Evolutionary conservation across 92 coral and sea anemone species (phyloP), one percentile per base, ranked within the genome.

Genomic region (Umimayanthus kanabou): DNA sequence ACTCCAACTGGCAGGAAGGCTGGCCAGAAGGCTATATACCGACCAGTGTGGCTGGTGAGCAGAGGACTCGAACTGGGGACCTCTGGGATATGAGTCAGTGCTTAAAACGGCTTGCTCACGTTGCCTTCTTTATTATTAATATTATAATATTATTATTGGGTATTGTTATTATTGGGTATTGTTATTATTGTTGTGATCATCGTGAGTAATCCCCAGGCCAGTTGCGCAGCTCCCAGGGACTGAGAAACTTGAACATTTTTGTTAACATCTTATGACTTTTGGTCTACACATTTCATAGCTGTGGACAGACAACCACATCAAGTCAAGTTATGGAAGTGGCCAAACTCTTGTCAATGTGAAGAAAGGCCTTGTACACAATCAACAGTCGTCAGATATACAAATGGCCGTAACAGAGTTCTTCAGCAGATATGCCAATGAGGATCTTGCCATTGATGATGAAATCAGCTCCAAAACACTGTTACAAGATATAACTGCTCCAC

Each of bases 401-500:
- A 64, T 90, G 57, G 9, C 85, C 3, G 33, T 77, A 18, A 23
- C 70, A 50, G 93, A 87, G 45, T 90, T 90, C 85, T 67, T 90
- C 40, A 13, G 2, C 57, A 76, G 91, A 50, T 90, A 84, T 78
- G 14, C 64, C 33, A 81, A n/a, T 39, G 91, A 90, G 72, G 93
- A 88, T 76, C 76, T 90, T n/a, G 77, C 49, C 39, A 81, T 90
- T 25, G 76, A 47, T 69, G 88, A 90, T 70, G 53, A 67, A 82
- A 53, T 89, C 20, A 82, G 40, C 33, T 39, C 64, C 23, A 67
- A 55, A 58, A 20, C 85, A 70, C 79, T 90, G 84, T 77, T 90
- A 25, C 85, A 82, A 57, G 93, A 90, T 80, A 70, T 90, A 23
- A 77, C 76, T 16, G 88, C 85, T 66, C 93, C 93, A 71, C 85